These are phyloP conservation scores for Gambusia holbrooki DNA, from an alignment of 2,113 vertebrate genomes.

Conservation along the genomic window DNA sequence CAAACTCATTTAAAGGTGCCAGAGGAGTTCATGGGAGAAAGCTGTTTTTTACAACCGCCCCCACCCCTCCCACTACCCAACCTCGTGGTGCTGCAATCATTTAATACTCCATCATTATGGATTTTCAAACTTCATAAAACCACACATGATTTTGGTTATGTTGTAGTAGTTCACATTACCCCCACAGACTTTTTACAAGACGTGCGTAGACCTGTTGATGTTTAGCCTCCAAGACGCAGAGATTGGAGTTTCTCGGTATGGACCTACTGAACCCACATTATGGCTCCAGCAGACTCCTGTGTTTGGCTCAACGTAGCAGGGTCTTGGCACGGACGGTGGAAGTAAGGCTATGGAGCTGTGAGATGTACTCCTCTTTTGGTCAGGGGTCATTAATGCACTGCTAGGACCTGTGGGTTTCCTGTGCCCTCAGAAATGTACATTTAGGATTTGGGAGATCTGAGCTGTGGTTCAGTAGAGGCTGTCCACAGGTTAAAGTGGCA, in stretches of 20 bases:
- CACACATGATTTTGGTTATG: slow-evolving; percentile 73
- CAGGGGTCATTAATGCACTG: slow-evolving; percentile 60
- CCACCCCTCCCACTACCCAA: slow-evolving; percentile 54
- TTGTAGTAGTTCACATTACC: slow-evolving; percentile 54
- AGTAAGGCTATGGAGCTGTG: slow-evolving; percentile 33
- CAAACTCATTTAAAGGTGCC: slow-evolving; percentile 58
- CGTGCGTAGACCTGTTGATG: slow-evolving; percentile 36
- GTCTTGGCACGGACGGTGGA: slow-evolving; percentile 27
- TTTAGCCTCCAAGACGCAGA: slow-evolving; percentile 36
- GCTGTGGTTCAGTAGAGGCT: slow-evolving; percentile 40
- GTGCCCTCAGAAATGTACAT: slow-evolving; percentile 72
- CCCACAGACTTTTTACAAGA: slow-evolving; percentile 12
- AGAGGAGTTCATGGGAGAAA: slow-evolving; percentile 71
- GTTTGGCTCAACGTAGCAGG: slow-evolving; percentile 47
- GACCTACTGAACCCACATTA: slow-evolving; percentile 15
- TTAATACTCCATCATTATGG: slow-evolving; percentile 76
- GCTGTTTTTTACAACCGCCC: slow-evolving; percentile 42
- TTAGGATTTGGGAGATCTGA: slow-evolving; percentile 44
- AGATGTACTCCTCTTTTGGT: slow-evolving; percentile 42
- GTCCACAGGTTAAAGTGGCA: slow-evolving; percentile 49
- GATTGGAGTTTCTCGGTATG: slow-evolving; percentile 10
- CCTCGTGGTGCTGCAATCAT: slow-evolving; percentile 71
- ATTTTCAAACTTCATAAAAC: slow-evolving; percentile 70
- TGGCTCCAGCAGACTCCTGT: slow-evolving; percentile 40
- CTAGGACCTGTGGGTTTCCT: slow-evolving; percentile 72